These are phyloP conservation scores for Gasterosteus aculeatus DNA, from an alignment of 2,113 vertebrate genomes.

Conservation along the genomic window DNA sequence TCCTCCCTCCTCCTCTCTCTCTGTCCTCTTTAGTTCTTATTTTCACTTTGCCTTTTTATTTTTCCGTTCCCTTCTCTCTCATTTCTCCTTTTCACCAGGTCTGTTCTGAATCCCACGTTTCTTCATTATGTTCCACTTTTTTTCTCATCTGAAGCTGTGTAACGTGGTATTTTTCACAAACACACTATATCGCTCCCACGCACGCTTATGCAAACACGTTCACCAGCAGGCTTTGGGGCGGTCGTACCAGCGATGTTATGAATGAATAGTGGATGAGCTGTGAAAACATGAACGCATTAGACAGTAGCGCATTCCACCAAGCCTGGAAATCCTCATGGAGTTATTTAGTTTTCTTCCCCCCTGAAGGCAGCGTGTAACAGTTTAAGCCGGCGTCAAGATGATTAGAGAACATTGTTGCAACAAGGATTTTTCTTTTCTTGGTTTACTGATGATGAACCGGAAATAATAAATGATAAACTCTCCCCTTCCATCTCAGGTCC, in stretches of 20 bases:
- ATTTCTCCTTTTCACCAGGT: neutral
- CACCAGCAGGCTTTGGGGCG: constrained; percentile 13
- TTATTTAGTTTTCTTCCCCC: constrained; percentile 10
- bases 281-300: constrained; percentile 53
- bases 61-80: neutral
- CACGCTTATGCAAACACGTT: neutral
- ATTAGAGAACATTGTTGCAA: constrained; percentile 1
- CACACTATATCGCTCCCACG: neutral
- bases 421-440: constrained; percentile 1
- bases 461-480: no score
- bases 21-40: constrained; percentile 11
- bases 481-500: neutral
- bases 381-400: constrained; percentile 18
- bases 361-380: constrained; percentile 8
- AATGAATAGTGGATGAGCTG: constrained; percentile 62
- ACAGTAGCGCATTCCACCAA: constrained; percentile 36
- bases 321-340: constrained; percentile 35
- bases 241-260: constrained; percentile 39
- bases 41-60: neutral
- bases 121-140: neutral
- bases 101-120: neutral
- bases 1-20: neutral
- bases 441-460: neutral
- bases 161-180: neutral
- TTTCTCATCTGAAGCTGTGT: neutral